phyloP scores from a whole-genome alignment of 2,113 vertebrate species.

The Dromaius novaehollandiae region DNA sequence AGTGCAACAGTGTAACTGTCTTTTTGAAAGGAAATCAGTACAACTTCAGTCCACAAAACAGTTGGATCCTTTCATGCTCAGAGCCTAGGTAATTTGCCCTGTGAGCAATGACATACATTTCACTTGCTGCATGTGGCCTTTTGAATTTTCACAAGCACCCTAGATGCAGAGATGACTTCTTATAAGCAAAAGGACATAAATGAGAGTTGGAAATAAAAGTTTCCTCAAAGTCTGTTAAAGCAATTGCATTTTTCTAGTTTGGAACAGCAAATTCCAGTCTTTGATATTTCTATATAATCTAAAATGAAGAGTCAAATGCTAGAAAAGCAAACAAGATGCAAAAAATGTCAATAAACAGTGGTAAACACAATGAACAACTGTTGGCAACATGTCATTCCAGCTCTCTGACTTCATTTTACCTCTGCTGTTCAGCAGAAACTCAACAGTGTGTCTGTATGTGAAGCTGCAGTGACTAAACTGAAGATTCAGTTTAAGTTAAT shows the following conservation, averaged over 20 bases:
- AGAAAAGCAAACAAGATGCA: not conserved
- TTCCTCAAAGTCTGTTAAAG: not conserved
- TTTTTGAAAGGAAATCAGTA: not conserved
- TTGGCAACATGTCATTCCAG: not conserved
- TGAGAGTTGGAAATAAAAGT: not conserved
- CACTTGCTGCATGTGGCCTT: not conserved
- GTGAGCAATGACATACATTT: not conserved
- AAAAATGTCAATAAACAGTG: not conserved
- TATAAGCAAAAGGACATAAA: not conserved
- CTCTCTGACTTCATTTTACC: not conserved
- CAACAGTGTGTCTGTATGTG: not conserved
- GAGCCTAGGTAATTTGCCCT: not conserved
- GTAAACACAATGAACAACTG: not conserved
- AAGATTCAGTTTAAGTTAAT: not conserved
- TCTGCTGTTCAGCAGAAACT: not conserved
- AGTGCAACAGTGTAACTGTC: not conserved
- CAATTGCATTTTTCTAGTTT: not conserved
- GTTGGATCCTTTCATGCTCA: not conserved
- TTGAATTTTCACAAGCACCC: not conserved
- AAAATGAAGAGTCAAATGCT: not conserved
- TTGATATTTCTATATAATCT: not conserved
- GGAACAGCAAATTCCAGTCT: not conserved
- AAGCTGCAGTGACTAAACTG: not conserved
- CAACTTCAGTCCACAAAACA: not conserved
- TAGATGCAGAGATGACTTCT: not conserved